Percentiles rank a stretch among this genome's conserved stretches.
Evolutionary conservation across 2,113 vertebrate genomes (phyloP).

Genomic region (Centropus unirufus): DNA sequence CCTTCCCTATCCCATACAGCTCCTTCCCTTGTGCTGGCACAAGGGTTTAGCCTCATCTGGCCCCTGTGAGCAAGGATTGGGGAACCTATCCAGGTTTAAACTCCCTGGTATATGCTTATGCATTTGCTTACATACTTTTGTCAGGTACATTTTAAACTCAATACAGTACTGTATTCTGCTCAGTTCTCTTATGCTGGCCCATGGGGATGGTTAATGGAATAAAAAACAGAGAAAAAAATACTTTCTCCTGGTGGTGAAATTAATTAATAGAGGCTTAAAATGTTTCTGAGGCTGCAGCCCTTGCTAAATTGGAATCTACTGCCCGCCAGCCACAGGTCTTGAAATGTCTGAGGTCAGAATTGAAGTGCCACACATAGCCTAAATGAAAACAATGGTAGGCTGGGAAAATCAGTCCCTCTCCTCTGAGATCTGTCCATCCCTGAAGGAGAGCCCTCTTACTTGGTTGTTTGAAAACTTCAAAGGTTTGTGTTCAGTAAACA

Average conservation of each 20-base stretch:
- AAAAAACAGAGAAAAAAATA: neutral
- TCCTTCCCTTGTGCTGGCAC: neutral
- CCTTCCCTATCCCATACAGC: neutral
- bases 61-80: neutral
- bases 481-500: neutral
- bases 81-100: neutral
- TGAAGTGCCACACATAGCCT: neutral
- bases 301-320: neutral
- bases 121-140: neutral
- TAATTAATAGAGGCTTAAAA: slow-evolving; percentile 1
- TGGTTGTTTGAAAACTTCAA: neutral
- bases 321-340: neutral
- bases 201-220: neutral
- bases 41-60: neutral
- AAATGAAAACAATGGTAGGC: neutral
- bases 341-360: neutral
- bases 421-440: neutral
- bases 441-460: neutral
- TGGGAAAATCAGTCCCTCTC: neutral
- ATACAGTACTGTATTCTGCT: neutral
- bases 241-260: neutral
- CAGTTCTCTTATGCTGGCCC: neutral
- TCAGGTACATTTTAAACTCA: neutral
- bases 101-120: neutral
- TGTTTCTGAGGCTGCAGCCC: neutral